Conservation (phyloP, 2,113 vertebrate species). For the Bungarus multicinctus region DNA sequence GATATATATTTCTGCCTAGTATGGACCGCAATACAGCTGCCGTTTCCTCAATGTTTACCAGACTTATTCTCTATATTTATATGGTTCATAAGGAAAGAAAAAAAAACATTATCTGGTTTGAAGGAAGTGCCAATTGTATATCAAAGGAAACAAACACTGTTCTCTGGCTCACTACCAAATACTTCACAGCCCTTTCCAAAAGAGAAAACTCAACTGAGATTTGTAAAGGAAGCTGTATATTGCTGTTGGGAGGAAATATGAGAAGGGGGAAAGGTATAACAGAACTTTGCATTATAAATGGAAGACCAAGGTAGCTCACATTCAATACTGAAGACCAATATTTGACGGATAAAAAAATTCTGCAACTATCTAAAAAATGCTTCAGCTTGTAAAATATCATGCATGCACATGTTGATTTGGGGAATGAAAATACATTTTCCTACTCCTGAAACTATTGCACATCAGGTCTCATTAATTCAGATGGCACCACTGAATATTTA, state of each 20-base stretch:
- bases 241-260: not conserved
- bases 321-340: not conserved
- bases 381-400: not conserved
- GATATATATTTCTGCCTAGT: not conserved
- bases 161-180: slow-evolving; percentile 1
- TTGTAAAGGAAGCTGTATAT: slow-evolving; percentile 1
- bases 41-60: not conserved
- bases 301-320: not conserved
- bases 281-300: not conserved
- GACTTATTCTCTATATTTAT: not conserved
- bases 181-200: not conserved
- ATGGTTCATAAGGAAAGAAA: slow-evolving; percentile 26
- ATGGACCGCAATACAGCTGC: not conserved
- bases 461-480: not conserved
- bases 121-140: slow-evolving; percentile 1
- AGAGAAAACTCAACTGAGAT: slow-evolving; percentile 9
- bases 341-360: not conserved
- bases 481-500: not conserved
- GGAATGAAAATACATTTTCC: not conserved
- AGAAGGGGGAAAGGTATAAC: not conserved
- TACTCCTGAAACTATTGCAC: rapidly evolving
- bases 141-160: slow-evolving; percentile 19
- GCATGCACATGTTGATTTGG: not conserved
- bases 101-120: not conserved
- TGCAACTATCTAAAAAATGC: not conserved